Percentiles rank a stretch among this genome's conserved stretches.
These are phyloP conservation scores for Epiperipatus broadwayi DNA, from an alignment of 2,888 invertebrate genomes.

Conservation along the genomic window DNA sequence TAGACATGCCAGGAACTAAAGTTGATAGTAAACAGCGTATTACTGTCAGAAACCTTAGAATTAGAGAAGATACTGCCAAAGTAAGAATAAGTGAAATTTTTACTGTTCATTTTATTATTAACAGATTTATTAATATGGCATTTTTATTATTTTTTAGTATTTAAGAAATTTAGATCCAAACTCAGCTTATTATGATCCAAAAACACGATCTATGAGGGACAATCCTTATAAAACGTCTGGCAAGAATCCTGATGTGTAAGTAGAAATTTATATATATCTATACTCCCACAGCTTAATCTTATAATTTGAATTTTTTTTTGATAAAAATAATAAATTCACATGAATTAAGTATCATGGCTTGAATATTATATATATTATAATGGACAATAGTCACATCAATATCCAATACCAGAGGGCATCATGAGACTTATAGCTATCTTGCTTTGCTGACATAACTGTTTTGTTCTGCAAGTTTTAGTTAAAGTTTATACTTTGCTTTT, in stretches of 20 bases:
- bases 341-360: too few relatives aligned
- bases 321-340: too few relatives aligned
- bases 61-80: slow-evolving; percentile 96
- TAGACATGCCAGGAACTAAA: slow-evolving; percentile 90
- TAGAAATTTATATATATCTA: too few relatives aligned
- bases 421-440: too few relatives aligned
- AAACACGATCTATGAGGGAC: slow-evolving; percentile 94
- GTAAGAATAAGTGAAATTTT: slow-evolving; percentile 18
- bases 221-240: slow-evolving; percentile 53
- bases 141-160: slow-evolving; percentile 36
- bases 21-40: slow-evolving; percentile 98
- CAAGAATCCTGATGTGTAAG: slow-evolving; percentile 21
- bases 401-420: too few relatives aligned
- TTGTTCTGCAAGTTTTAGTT: too few relatives aligned
- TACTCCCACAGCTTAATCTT: too few relatives aligned
- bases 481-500: too few relatives aligned
- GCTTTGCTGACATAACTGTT: too few relatives aligned
- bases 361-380: too few relatives aligned
- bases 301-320: too few relatives aligned
- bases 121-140: background rate
- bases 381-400: too few relatives aligned
- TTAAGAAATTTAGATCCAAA: slow-evolving; percentile 85
- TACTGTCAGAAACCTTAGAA: slow-evolving; percentile 90
- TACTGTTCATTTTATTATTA: slow-evolving; percentile 1
- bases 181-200: slow-evolving; percentile 97